Conservation (phyloP, 2,888 invertebrate genomes). For the Sphaeridia pumilis region DNA sequence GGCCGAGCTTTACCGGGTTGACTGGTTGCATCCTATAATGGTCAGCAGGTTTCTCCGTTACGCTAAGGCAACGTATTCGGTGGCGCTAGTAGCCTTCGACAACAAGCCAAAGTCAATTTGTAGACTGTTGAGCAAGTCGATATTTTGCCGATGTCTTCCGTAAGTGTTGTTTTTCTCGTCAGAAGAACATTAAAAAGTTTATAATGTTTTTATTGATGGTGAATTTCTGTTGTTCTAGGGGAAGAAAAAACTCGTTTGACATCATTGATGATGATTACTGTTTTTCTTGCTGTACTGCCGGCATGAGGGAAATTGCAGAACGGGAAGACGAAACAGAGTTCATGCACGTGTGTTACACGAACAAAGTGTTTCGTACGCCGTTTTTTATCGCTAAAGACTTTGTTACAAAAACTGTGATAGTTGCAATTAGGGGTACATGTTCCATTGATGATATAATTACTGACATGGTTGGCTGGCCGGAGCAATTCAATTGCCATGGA, state of each 20-base stretch:
- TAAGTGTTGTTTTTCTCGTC: constrained; percentile 41
- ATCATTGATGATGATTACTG: constrained; percentile 80
- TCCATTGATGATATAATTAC: constrained; percentile 75
- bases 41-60: constrained; percentile 65
- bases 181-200: no score
- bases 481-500: constrained; percentile 58
- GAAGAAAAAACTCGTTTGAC: constrained; percentile 45
- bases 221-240: no score
- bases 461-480: constrained; percentile 63
- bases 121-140: constrained; percentile 54
- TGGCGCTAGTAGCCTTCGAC: constrained; percentile 71
- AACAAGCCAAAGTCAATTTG: constrained; percentile 64
- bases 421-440: constrained; percentile 73
- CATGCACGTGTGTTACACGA: constrained; percentile 73
- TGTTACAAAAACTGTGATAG: constrained; percentile 62
- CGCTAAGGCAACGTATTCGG: constrained; percentile 75
- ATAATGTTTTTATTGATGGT: no score
- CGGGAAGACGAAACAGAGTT: constrained; percentile 56
- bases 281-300: constrained; percentile 63
- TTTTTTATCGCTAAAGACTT: constrained; percentile 78
- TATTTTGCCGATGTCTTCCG: constrained; percentile 62
- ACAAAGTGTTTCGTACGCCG: constrained; percentile 72
- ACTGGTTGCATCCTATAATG: constrained; percentile 68
- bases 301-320: constrained; percentile 60
- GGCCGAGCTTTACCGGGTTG: constrained; percentile 18